Evolutionary conservation across 1,140 invertebrate species (phyloP), one percentile per base, ranked within the genome.

Genomic region (Ylistrum balloti): DNA sequence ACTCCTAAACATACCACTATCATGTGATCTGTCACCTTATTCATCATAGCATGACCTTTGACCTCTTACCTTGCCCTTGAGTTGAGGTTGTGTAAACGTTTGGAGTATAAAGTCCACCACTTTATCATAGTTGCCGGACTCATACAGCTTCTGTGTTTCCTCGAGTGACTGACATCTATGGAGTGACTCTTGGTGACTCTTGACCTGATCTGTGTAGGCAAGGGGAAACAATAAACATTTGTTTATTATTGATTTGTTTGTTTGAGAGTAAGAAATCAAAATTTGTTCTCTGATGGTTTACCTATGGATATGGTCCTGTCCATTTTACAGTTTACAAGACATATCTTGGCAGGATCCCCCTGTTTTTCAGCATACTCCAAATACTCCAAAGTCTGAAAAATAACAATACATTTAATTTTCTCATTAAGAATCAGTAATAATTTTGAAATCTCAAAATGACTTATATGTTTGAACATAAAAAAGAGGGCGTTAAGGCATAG

Each of bases 81-180:
- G 86, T 85, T 86, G 89, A 5, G 90, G 86, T 41, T 92, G 74
- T 74, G 86, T 89, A 35, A 96, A 96, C 33, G 95, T 95, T 11
- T 94, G 89, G 17, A 95, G 90, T 15, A 96, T 90, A 33, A 96
- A 92, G 32, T 96, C 94, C 3, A 96, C 95, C n/a, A 96, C 96
- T 56, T 95, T 92, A 22, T 94, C 89, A 90, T 95, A 96, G n/a
- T 95, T 90, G 41, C 94, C 95, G 33, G 93, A 90, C 33, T 96
- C 95, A 90, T 94, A 96, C 56, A 96, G 91, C 32, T 93, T 93
- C 86, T 96, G 95, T 88, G 96, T 95, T 87, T 96, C 95, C 86
- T 96, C 96, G 86, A 96, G 91, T 32, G 95, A 96, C 90, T 96
- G 96, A 45, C 94, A 96, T 87, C 96, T 91, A 41, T 95, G 93